Percentiles rank a stretch among this genome's conserved stretches.
These are phyloP conservation scores for Athene cunicularia DNA, from an alignment of 2,113 vertebrate species.

Conservation along the genomic window DNA sequence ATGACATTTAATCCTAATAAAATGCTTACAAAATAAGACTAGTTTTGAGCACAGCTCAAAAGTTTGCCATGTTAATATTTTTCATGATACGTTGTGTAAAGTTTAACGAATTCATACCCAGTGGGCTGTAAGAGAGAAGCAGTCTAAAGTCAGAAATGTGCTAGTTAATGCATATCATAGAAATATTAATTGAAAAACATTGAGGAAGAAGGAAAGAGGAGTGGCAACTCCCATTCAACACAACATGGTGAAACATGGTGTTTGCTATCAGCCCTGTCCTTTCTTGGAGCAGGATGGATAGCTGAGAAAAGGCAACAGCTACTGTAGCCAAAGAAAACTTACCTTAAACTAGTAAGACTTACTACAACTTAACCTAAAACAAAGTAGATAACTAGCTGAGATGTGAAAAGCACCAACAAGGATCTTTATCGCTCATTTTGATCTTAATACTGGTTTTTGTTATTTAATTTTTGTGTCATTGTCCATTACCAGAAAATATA, in stretches of 20 bases:
- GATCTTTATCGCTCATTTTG: neutral
- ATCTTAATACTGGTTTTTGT: neutral
- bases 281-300: neutral
- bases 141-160: neutral
- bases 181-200: neutral
- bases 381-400: neutral
- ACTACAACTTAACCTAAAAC: neutral
- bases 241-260: neutral
- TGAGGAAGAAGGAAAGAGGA: neutral
- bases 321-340: neutral
- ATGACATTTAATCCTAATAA: constrained; percentile 19
- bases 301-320: neutral
- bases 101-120: neutral
- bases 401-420: neutral
- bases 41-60: neutral
- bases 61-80: neutral
- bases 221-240: neutral
- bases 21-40: neutral
- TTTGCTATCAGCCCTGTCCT: neutral
- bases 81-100: fast-evolving
- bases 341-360: neutral
- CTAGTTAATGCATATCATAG: neutral
- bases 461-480: neutral
- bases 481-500: neutral
- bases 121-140: neutral